Conservation (phyloP, 2,113 vertebrate species). For the Canis aureus region DNA sequence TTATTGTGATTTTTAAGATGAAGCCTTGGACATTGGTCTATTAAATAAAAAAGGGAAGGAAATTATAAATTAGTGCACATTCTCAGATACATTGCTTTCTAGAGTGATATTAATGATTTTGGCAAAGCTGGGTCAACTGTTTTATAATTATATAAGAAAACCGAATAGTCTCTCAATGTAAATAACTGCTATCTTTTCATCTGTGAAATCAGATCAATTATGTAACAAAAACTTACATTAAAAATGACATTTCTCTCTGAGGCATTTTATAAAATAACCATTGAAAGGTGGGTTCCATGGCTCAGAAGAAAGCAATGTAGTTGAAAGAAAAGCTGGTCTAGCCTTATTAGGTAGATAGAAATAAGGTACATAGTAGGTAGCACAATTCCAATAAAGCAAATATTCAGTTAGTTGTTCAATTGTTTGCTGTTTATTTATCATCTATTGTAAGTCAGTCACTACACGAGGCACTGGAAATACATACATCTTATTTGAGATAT, state of each 20-base stretch:
- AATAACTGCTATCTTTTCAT: conserved; percentile 56
- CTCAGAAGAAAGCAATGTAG: neutral
- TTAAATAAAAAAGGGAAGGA: conserved; percentile 17
- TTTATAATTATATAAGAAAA: conserved; percentile 56
- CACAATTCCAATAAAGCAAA: conserved; percentile 30
- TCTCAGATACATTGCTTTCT: conserved; percentile 38
- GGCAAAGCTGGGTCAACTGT: neutral
- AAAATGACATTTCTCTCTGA: conserved; percentile 59
- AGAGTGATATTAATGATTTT: conserved; percentile 18
- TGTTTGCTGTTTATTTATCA: neutral
- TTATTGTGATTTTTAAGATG: neutral
- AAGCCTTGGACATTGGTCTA: neutral
- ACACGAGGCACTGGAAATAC: neutral
- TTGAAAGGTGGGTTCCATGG: neutral
- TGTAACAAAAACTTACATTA: conserved; percentile 51
- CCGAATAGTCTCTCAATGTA: neutral
- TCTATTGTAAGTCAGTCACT: neutral
- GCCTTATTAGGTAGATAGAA: neutral
- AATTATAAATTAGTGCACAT: conserved; percentile 32
- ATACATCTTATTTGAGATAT: neutral
- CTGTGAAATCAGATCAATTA: conserved; percentile 60
- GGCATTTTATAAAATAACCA: conserved; percentile 44
- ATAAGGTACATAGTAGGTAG: neutral
- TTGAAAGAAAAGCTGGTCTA: neutral
- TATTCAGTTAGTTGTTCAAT: neutral